These are phyloP conservation scores for Bombus cullumanus DNA, from an alignment of 1,140 invertebrate genomes.

Conservation along the genomic window DNA sequence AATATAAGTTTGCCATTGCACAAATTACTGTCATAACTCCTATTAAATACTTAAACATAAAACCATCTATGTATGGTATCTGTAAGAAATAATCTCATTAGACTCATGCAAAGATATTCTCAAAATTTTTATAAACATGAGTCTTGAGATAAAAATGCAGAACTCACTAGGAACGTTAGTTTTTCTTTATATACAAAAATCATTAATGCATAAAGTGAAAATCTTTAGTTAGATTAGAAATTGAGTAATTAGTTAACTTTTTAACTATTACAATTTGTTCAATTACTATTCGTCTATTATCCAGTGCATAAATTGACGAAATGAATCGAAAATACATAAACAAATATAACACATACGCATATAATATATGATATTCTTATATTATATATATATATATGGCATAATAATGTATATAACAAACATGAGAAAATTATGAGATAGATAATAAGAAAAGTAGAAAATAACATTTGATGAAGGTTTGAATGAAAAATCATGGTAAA, in stretches of 20 bases:
- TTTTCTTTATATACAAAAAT: neutral
- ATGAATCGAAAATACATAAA: slow-evolving; percentile 8
- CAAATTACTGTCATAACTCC: slow-evolving; percentile 88
- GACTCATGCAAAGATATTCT: slow-evolving; percentile 51
- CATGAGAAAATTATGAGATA: neutral
- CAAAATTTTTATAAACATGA: slow-evolving; percentile 34
- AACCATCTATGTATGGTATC: slow-evolving; percentile 84
- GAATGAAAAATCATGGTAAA: neutral
- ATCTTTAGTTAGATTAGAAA: neutral
- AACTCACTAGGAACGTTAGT: slow-evolving; percentile 11
- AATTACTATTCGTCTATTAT: neutral
- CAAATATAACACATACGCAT: slow-evolving; percentile 31
- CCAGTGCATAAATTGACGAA: neutral
- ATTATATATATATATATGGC: neutral
- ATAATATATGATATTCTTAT: neutral
- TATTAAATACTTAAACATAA: slow-evolving; percentile 90
- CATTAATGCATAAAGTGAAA: neutral
- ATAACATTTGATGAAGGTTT: slow-evolving; percentile 18
- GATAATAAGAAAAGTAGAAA: neutral
- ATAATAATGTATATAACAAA: too few species aligned
- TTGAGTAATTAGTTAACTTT: neutral
- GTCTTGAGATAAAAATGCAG: slow-evolving; percentile 20
- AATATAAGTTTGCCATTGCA: slow-evolving; percentile 87
- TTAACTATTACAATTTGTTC: neutral
- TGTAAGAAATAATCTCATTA: slow-evolving; percentile 80